Conservation (phyloP, 2,113 vertebrate genomes). For the Coryphaenoides rupestris region DNA sequence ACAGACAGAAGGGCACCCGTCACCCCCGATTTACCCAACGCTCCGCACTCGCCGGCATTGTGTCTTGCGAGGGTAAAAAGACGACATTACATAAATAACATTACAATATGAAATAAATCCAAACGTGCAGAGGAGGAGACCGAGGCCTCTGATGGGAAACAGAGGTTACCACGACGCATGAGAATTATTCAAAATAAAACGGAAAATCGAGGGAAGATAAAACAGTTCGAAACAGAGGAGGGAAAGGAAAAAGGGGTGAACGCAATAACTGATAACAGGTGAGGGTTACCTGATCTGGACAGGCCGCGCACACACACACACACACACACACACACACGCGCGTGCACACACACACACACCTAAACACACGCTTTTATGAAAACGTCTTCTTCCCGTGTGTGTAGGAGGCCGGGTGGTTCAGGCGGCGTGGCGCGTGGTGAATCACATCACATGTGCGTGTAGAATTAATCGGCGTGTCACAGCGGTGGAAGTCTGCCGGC, state of each 20-base stretch:
- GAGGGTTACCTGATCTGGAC: background rate
- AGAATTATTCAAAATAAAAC: too few relatives aligned
- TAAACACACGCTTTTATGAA: background rate
- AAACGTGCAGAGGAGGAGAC: too few relatives aligned
- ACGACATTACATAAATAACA: too few relatives aligned
- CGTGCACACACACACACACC: background rate
- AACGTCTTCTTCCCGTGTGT: background rate
- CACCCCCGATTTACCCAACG: too few relatives aligned
- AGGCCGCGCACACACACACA: background rate
- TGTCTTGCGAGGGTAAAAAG: too few relatives aligned
- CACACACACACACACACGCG: background rate
- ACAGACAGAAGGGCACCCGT: too few relatives aligned
- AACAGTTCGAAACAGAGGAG: slow-evolving; percentile 8
- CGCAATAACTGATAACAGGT: background rate
- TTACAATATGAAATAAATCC: too few relatives aligned
- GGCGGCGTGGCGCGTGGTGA: slow-evolving; percentile 25
- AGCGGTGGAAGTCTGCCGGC: background rate
- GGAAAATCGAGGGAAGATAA: slow-evolving; percentile 9
- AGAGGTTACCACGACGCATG: background rate
- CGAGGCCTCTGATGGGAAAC: too few relatives aligned
- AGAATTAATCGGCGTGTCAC: slow-evolving; percentile 12
- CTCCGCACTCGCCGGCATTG: too few relatives aligned
- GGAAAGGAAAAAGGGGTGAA: slow-evolving; percentile 4
- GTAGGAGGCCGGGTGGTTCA: slow-evolving; percentile 21
- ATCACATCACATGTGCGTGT: slow-evolving; percentile 8